Evolutionary conservation across 2,888 invertebrate species (phyloP).

Genomic region (Hydriomena furcata): DNA sequence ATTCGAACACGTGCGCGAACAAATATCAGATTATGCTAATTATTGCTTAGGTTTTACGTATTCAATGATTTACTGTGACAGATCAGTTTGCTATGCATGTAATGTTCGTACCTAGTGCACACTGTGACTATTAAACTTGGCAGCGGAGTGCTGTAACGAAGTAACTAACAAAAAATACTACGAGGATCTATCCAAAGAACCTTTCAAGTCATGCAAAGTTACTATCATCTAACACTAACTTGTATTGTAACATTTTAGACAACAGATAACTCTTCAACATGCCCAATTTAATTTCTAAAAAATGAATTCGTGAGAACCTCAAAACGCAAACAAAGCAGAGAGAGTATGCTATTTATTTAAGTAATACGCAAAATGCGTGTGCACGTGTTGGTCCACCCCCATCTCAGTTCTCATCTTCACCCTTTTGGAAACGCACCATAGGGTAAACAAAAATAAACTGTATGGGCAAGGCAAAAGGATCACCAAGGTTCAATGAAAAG

Average conservation of each 20-base stretch:
- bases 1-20: slow-evolving; percentile 51
- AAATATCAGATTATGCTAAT: slow-evolving; percentile 60
- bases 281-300: slow-evolving; percentile 9
- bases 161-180: too few species aligned
- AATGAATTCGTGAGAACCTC: slow-evolving; percentile 69
- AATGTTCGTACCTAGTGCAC: too few species aligned
- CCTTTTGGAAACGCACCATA: slow-evolving; percentile 26
- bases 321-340: slow-evolving; percentile 57
- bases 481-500: slow-evolving; percentile 22
- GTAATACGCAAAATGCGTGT: slow-evolving; percentile 77
- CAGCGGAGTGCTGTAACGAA: too few species aligned
- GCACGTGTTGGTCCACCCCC: slow-evolving; percentile 70
- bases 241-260: too few species aligned
- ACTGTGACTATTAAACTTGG: too few species aligned
- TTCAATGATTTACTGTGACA: not conserved
- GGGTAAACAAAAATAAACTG: slow-evolving; percentile 36
- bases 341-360: slow-evolving; percentile 74
- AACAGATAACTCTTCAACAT: not conserved
- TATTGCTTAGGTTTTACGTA: slow-evolving; percentile 35
- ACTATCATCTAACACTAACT: too few species aligned
- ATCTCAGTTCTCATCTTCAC: slow-evolving; percentile 41
- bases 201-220: too few species aligned
- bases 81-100: not conserved
- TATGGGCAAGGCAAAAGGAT: slow-evolving; percentile 28
- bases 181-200: too few species aligned